Percentiles rank a stretch among this genome's conserved stretches.
Conservation (phyloP, 37 sponge, comb jelly and placozoan genomes). For the Haliclona indistincta region DNA sequence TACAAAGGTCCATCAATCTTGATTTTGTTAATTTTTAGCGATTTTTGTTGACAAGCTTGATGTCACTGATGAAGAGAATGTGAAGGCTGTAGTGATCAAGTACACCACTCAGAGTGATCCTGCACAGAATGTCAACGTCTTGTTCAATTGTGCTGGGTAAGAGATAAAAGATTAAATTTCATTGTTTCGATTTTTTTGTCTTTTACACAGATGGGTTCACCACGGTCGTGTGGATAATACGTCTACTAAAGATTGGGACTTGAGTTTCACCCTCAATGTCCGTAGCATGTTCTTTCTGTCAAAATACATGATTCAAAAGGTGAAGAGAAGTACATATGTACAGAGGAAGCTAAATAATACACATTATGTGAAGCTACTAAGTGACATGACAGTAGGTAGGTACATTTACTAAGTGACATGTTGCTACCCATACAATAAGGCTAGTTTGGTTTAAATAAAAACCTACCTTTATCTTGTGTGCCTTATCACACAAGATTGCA, state of each 20-base stretch:
- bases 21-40: no score
- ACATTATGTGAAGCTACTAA: no score
- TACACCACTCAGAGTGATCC: slow-evolving; percentile 12
- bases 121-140: slow-evolving; percentile 43
- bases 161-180: not conserved
- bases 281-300: slow-evolving; percentile 76
- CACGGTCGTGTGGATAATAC: slow-evolving; percentile 62
- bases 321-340: no score
- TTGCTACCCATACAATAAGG: no score
- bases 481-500: no score
- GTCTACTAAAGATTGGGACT: slow-evolving; percentile 68
- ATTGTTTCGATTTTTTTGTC: no score
- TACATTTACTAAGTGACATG: no score
- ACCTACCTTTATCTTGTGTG: no score
- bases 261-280: slow-evolving; percentile 73
- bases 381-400: no score
- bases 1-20: no score
- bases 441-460: no score
- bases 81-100: slow-evolving; percentile 38
- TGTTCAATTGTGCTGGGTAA: slow-evolving; percentile 88
- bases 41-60: slow-evolving; percentile 48
- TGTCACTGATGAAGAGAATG: slow-evolving; percentile 51
- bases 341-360: no score
- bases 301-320: slow-evolving; percentile 47
- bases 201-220: slow-evolving; percentile 70